Percentiles rank a stretch among this genome's conserved stretches.
Conservation (phyloP, 2,888 invertebrate genomes). For the Cheilosia impressa region DNA sequence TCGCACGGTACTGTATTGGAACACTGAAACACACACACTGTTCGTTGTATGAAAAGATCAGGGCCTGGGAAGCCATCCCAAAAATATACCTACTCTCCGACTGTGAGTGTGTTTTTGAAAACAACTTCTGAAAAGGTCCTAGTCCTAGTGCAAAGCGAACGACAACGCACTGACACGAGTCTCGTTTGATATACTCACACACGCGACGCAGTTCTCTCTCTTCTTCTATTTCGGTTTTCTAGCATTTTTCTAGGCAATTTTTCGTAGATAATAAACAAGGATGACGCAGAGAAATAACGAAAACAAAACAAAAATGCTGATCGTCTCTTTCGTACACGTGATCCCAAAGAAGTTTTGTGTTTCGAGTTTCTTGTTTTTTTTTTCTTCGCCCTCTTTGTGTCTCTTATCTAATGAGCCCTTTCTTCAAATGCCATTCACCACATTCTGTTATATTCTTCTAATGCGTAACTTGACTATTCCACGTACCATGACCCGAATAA, state of each 20-base stretch:
- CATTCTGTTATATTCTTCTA: conserved; percentile 47
- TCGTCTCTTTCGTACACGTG: conserved; percentile 44
- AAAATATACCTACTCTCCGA: conserved; percentile 38
- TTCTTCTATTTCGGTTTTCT: conserved; percentile 54
- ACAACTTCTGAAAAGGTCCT: conserved; percentile 54
- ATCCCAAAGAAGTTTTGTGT: conserved; percentile 33
- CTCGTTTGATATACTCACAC: conserved; percentile 49
- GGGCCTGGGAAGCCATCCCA: conserved; percentile 54
- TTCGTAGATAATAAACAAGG: conserved; percentile 55
- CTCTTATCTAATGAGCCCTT: conserved; percentile 70
- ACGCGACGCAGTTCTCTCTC: conserved; percentile 5
- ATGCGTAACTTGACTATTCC: conserved; percentile 54
- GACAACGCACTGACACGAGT: conserved; percentile 14
- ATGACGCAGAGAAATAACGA: conserved; percentile 37
- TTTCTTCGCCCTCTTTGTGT: conserved; percentile 33
- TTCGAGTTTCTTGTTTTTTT: conserved; percentile 26
- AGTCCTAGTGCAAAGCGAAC: conserved; percentile 24
- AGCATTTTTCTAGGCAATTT: conserved; percentile 57
- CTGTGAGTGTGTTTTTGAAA: conserved; percentile 48
- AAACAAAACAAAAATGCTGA: conserved; percentile 48
- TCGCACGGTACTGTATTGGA: conserved; percentile 59
- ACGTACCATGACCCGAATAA: conserved; percentile 54
- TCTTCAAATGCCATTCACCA: conserved; percentile 46
- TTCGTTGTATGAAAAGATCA: conserved; percentile 49
- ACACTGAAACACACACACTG: conserved; percentile 71